Evolutionary conservation across 2,113 vertebrate genomes (phyloP).

Genomic region (Rhombomys opimus): DNA sequence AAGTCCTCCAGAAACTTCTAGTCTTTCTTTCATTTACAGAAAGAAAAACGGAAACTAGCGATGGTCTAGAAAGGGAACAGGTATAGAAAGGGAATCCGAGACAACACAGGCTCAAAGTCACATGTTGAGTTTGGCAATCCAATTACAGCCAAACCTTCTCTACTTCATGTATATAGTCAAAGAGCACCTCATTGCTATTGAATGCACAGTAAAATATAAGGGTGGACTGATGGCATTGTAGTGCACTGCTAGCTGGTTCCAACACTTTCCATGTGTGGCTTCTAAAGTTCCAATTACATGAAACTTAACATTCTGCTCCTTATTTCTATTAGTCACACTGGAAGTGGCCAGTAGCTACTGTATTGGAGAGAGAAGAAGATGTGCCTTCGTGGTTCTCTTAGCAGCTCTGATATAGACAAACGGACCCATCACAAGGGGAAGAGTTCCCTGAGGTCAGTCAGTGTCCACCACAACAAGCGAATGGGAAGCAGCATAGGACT

Average conservation of each 20-base stretch:
- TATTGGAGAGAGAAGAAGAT: neutral
- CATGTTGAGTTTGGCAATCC: neutral
- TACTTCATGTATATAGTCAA: neutral
- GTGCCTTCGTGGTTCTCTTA: neutral
- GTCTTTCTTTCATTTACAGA: neutral
- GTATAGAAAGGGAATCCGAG: no score
- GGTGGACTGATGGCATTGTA: neutral
- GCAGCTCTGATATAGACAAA: neutral
- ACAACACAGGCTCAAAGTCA: neutral
- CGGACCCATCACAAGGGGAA: neutral
- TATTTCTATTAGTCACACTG: neutral
- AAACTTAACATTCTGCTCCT: slow-evolving; percentile 43
- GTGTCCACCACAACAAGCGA: neutral
- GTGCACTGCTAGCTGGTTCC: neutral
- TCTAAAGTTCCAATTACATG: slow-evolving; percentile 28
- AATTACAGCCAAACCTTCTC: neutral
- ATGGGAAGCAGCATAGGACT: neutral
- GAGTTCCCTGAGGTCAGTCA: neutral
- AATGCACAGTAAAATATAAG: neutral
- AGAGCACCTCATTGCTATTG: neutral
- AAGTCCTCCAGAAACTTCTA: neutral
- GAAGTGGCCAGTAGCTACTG: neutral
- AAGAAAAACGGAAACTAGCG: neutral
- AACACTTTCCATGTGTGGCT: neutral
- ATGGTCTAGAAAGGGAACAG: neutral